phyloP scores from a whole-genome alignment of 2,888 invertebrate species.

The Drosophila buzzatii region DNA sequence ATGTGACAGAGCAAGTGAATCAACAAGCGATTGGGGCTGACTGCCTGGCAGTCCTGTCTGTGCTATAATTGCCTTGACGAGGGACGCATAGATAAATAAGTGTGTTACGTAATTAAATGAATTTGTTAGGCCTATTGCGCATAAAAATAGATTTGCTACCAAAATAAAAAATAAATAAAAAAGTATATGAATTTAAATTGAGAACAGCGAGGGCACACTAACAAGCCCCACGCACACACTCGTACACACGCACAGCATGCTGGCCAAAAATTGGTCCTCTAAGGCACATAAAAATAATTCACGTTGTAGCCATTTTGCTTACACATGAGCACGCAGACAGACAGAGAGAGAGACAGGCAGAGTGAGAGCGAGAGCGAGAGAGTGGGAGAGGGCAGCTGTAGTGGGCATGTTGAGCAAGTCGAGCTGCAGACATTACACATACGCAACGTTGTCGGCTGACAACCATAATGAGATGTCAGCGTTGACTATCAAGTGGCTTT shows the following conservation, averaged over 20 bases:
- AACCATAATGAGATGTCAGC: conserved; percentile 80
- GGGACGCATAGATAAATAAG: not conserved
- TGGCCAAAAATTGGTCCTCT: conserved; percentile 72
- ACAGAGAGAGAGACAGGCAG: not conserved
- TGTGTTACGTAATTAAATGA: conserved; percentile 30
- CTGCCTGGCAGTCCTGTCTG: not conserved
- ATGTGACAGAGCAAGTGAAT: not conserved
- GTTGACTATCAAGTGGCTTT: conserved; percentile 79
- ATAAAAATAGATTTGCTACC: conserved; percentile 45
- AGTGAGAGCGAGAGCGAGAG: not conserved
- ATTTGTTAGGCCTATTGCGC: conserved; percentile 5
- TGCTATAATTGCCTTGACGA: not conserved
- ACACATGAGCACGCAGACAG: conserved; percentile 55
- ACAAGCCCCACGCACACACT: not conserved
- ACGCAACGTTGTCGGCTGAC: conserved; percentile 73
- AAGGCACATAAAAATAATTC: conserved; percentile 78
- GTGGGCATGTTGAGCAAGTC: not conserved
- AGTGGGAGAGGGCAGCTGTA: not conserved
- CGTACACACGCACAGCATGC: conserved; percentile 1
- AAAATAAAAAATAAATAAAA: conserved; percentile 10
- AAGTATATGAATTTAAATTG: conserved; percentile 61
- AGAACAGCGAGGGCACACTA: conserved; percentile 19
- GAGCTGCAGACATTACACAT: conserved; percentile 66
- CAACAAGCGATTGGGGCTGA: not conserved
- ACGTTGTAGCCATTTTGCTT: conserved; percentile 73